These are phyloP conservation scores for Caprella mutica DNA, from an alignment of 2,888 invertebrate species.

Conservation along the genomic window DNA sequence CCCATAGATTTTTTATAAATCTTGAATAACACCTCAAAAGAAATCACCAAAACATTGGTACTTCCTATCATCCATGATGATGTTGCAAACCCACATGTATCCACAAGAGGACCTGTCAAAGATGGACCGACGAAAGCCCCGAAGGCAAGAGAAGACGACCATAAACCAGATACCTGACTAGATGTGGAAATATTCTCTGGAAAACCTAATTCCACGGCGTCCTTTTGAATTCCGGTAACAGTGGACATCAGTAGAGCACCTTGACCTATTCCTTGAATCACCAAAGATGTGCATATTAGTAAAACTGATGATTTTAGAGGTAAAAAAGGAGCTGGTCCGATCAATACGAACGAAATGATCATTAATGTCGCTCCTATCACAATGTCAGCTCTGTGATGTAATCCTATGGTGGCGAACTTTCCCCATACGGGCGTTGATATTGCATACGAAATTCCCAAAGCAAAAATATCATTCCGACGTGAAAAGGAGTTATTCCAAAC, in stretches of 20 bases:
- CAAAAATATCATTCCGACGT: constrained; percentile 67
- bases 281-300: constrained; percentile 36
- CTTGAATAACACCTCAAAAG: no score
- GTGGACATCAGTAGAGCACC: constrained; percentile 73
- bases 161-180: constrained; percentile 75
- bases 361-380: constrained; percentile 55
- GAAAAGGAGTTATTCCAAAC: constrained; percentile 51
- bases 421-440: constrained; percentile 68
- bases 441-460: constrained; percentile 70
- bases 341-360: constrained; percentile 55
- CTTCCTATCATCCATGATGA: no score
- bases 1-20: no score
- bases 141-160: constrained; percentile 79
- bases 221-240: constrained; percentile 68
- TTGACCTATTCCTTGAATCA: constrained; percentile 70
- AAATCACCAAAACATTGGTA: no score
- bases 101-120: constrained; percentile 59
- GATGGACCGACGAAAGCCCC: constrained; percentile 77
- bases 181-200: constrained; percentile 77
- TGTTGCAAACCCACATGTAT: constrained; percentile 63
- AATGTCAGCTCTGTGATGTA: constrained; percentile 56
- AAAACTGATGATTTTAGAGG: constrained; percentile 38
- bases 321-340: constrained; percentile 73
- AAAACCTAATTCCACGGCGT: constrained; percentile 63
- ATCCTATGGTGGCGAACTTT: constrained; percentile 60